Conservation (phyloP, 2,888 invertebrate species). For the Miltochrista miniata region DNA sequence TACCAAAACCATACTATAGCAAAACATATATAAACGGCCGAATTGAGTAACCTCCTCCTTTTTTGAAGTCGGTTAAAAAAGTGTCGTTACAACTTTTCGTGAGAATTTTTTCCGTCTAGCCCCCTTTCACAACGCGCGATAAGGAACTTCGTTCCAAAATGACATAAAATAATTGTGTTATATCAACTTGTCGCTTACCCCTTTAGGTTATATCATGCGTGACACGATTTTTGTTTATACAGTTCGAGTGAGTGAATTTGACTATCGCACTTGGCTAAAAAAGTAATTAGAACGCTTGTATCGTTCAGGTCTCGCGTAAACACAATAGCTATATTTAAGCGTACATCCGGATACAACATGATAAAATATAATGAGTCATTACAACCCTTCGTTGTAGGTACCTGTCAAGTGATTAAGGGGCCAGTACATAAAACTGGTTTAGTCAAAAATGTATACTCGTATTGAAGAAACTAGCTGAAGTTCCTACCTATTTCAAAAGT, state of each 20-base stretch:
- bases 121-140: too few relatives aligned
- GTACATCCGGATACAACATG: constrained; percentile 63
- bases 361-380: constrained; percentile 67
- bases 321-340: constrained; percentile 53
- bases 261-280: constrained; percentile 11
- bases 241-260: constrained; percentile 11
- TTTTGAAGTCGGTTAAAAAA: too few relatives aligned
- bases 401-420: constrained; percentile 40
- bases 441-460: not conserved
- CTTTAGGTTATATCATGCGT: constrained; percentile 4
- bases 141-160: too few relatives aligned
- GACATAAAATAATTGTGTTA: not conserved
- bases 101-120: too few relatives aligned
- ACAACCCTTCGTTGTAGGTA: constrained; percentile 58
- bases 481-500: too few relatives aligned
- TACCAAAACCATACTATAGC: too few relatives aligned
- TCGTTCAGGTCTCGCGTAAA: constrained; percentile 28
- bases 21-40: too few relatives aligned
- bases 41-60: too few relatives aligned
- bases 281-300: constrained; percentile 31
- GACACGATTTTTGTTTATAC: constrained; percentile 10
- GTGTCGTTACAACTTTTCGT: too few relatives aligned
- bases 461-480: too few relatives aligned
- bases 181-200: not conserved
- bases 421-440: constrained; percentile 23